Conservation (phyloP, 1,140 invertebrate genomes). For the Dendroctonus valens region DNA sequence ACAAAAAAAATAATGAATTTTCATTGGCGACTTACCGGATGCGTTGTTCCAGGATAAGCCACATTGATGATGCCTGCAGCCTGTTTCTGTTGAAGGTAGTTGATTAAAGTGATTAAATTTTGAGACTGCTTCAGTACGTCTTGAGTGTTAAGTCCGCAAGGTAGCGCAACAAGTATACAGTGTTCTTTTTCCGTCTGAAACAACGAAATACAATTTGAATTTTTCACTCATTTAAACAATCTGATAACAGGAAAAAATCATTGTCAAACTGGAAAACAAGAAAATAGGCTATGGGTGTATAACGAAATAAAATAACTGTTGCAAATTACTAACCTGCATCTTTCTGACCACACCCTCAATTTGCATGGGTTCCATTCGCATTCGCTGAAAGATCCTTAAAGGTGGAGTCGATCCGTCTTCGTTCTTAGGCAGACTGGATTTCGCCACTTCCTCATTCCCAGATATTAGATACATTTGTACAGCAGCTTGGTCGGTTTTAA, state of each 20-base stretch:
- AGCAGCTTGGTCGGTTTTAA: slow-evolving; percentile 94
- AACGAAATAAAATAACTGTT: background rate
- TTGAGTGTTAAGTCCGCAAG: slow-evolving; percentile 89
- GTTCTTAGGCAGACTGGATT: slow-evolving; percentile 76
- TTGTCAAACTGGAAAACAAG: too few species aligned
- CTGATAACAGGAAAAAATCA: background rate
- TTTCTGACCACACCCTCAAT: slow-evolving; percentile 92
- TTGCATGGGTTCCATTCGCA: slow-evolving; percentile 92
- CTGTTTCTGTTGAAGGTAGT: slow-evolving; percentile 93
- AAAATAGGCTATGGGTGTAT: too few species aligned
- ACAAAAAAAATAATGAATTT: too few species aligned
- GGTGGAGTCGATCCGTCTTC: slow-evolving; percentile 78
- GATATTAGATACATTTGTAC: slow-evolving; percentile 98
- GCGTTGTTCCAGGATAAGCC: slow-evolving; percentile 74
- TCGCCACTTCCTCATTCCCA: slow-evolving; percentile 84
- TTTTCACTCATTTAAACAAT: too few species aligned
- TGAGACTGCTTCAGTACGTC: slow-evolving; percentile 91
- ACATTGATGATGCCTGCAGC: slow-evolving; percentile 98
- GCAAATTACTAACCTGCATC: slow-evolving; percentile 75
- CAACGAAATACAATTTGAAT: slow-evolving; percentile 29
- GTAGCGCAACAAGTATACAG: slow-evolving; percentile 91
- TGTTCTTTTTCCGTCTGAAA: slow-evolving; percentile 89
- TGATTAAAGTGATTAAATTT: slow-evolving; percentile 91
- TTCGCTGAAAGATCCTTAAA: slow-evolving; percentile 90
- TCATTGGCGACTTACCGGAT: slow-evolving; percentile 61